Evolutionary conservation across 2,113 vertebrate species (phyloP).

Genomic region (Chlorodrepanis virens): DNA sequence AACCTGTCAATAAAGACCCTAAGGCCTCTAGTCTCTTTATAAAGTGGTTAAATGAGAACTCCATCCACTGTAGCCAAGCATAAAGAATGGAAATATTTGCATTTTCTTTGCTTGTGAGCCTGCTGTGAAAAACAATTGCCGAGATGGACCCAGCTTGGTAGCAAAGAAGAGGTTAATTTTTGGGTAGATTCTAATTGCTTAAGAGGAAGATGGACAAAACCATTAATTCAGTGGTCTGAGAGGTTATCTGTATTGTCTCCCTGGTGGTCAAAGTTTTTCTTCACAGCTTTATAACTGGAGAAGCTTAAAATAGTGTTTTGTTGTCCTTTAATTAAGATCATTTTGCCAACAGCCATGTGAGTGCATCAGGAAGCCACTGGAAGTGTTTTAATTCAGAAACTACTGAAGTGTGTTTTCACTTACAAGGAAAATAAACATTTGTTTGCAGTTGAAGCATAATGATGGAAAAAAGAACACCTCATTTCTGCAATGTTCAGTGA

Average conservation of each 20-base stretch:
- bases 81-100: not conserved
- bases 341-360: constrained; percentile 16
- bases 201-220: not conserved
- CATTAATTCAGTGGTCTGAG: not conserved
- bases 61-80: not conserved
- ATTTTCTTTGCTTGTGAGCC: not conserved
- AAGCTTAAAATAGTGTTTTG: not conserved
- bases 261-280: not conserved
- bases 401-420: not conserved
- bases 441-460: not conserved
- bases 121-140: not conserved
- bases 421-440: not conserved
- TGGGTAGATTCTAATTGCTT: not conserved
- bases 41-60: not conserved
- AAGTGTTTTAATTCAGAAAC: constrained; percentile 37
- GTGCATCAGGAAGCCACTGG: not conserved
- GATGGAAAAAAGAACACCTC: not conserved
- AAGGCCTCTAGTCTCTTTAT: not conserved
- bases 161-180: constrained; percentile 42
- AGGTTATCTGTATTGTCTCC: not conserved
- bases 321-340: constrained; percentile 25
- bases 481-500: not conserved
- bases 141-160: not conserved
- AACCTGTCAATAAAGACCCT: not conserved
- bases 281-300: not conserved